phyloP scores from a whole-genome alignment of 2,797 vertebrate species.

The Gephyroberyx darwinii region DNA sequence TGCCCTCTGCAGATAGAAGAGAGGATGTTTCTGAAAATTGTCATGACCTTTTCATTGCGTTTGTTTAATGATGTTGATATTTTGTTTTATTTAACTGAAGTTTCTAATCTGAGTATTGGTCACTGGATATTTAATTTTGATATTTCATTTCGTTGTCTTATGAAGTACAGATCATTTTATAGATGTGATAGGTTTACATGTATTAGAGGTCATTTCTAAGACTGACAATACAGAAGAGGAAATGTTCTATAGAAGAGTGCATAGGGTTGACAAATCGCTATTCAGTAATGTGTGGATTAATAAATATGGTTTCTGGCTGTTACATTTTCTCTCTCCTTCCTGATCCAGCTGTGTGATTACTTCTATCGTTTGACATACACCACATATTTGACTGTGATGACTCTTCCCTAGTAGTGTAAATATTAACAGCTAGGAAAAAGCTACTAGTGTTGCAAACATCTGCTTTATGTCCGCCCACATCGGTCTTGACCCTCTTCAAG shows the following conservation, averaged over 20 bases:
- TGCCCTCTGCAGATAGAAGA: constrained; percentile 17
- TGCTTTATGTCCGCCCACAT: too few species aligned
- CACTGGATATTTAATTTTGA: constrained; percentile 22
- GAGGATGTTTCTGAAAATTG: background rate
- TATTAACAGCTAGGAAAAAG: too few species aligned
- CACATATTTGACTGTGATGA: constrained; percentile 1
- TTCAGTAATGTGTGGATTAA: constrained; percentile 43
- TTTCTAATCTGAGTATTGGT: constrained; percentile 19
- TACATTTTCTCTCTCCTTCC: background rate
- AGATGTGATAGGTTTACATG: constrained; percentile 23
- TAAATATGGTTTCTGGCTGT: constrained; percentile 40
- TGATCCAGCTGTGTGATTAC: background rate
- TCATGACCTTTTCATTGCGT: constrained; percentile 3
- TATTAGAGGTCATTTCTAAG: constrained; percentile 15
- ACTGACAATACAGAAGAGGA: constrained; percentile 10
- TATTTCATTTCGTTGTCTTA: constrained; percentile 25
- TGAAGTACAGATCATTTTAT: constrained; percentile 22
- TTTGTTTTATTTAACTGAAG: constrained; percentile 21
- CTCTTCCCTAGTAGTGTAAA: too few species aligned
- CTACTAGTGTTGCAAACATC: too few species aligned
- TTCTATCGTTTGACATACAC: background rate
- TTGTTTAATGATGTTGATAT: constrained; percentile 20
- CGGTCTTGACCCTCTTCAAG: background rate
- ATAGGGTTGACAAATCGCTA: constrained; percentile 2
- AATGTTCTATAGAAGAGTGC: background rate